A percentile compares a stretch with the other conserved stretches of the same genome.
Conservation (phyloP, 2,888 invertebrate species). For the Monoplex corrugatus region DNA sequence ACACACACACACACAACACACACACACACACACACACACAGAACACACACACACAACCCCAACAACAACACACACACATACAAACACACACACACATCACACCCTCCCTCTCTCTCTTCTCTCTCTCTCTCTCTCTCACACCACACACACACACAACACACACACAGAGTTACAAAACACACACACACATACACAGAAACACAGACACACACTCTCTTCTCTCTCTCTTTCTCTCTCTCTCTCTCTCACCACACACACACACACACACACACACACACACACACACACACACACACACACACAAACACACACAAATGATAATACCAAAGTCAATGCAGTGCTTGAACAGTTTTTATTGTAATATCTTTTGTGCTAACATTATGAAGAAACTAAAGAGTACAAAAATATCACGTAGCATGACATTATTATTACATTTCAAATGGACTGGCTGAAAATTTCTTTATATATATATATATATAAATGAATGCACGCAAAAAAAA, state of each 20-base stretch:
- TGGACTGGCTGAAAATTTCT: neutral
- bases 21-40: neutral
- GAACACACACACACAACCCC: too few relatives aligned
- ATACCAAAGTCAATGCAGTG: neutral
- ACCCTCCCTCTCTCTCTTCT: too few relatives aligned
- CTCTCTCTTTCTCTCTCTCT: too few relatives aligned
- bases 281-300: neutral
- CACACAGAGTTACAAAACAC: neutral
- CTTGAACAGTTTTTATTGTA: slow-evolving; percentile 8
- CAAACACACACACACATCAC: too few relatives aligned
- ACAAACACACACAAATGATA: neutral
- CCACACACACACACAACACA: neutral
- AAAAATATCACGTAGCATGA: slow-evolving; percentile 32
- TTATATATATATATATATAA: too few relatives aligned
- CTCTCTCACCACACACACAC: neutral
- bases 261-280: neutral
- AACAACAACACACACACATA: neutral
- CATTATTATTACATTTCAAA: too few relatives aligned
- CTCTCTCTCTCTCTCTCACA: neutral
- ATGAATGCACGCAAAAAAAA: too few relatives aligned
- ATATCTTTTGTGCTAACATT: slow-evolving; percentile 4
- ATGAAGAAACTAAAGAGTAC: slow-evolving; percentile 2
- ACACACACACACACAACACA: neutral
- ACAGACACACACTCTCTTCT: too few relatives aligned
- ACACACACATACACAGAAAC: neutral